Conservation (phyloP, 2,888 invertebrate genomes). For the Heliconius hortense region DNA sequence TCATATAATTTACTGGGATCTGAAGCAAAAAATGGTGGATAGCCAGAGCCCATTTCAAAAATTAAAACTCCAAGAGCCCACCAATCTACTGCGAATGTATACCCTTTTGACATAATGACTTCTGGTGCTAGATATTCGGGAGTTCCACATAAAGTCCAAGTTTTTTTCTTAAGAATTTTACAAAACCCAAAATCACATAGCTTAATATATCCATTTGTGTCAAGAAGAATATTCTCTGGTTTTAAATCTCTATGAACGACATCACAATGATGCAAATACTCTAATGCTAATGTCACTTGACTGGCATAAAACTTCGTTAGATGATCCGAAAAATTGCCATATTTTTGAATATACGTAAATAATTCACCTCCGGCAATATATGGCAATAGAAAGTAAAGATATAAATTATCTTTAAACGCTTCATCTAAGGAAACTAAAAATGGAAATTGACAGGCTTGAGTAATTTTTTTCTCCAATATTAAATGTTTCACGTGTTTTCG, state of each 20-base stretch:
- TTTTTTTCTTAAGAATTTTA: constrained; percentile 88
- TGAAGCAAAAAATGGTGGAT: constrained; percentile 94
- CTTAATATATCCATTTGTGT: constrained; percentile 88
- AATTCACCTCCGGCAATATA: constrained; percentile 93
- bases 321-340: constrained; percentile 85
- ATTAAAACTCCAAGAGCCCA: constrained; percentile 96
- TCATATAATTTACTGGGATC: constrained; percentile 96
- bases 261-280: constrained; percentile 94
- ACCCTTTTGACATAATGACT: constrained; percentile 94
- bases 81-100: constrained; percentile 96
- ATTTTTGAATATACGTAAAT: constrained; percentile 87
- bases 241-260: constrained; percentile 95
- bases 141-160: constrained; percentile 97
- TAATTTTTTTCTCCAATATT: constrained; percentile 92
- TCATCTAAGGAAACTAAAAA: constrained; percentile 90
- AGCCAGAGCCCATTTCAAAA: constrained; percentile 94
- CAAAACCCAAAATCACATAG: constrained; percentile 98
- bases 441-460: constrained; percentile 91
- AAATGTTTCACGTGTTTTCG: constrained; percentile 94
- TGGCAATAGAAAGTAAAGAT: constrained; percentile 92
- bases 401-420: constrained; percentile 92
- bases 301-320: constrained; percentile 93
- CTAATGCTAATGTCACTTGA: constrained; percentile 93
- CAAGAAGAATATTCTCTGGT: constrained; percentile 95
- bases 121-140: constrained; percentile 98